These are phyloP conservation scores for Saguinus oedipus DNA, from an alignment of 2,797 vertebrate species.

Conservation along the genomic window DNA sequence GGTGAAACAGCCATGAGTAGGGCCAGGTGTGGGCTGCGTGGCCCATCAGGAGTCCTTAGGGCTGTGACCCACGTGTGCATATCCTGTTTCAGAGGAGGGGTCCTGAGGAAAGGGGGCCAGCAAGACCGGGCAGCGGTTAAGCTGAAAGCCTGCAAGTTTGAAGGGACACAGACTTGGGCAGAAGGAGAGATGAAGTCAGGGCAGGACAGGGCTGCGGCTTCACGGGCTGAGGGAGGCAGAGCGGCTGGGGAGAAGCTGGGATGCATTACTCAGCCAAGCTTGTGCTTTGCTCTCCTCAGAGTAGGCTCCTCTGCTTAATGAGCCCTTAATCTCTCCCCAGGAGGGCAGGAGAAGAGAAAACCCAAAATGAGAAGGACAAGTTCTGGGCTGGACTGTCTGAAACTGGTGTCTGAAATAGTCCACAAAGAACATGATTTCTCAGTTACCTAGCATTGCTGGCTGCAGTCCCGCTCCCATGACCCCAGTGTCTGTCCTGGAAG, in stretches of 20 bases:
- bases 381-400: background rate
- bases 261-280: background rate
- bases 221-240: background rate
- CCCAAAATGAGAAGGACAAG: background rate
- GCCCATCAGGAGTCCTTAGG: background rate
- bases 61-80: accelerated
- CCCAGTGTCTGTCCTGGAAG: background rate
- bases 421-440: background rate
- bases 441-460: accelerated
- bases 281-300: background rate
- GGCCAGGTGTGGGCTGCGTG: background rate
- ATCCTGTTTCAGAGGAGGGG: background rate
- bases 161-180: background rate
- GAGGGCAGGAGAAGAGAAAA: slow-evolving; percentile 32
- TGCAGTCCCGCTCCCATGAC: background rate
- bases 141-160: background rate
- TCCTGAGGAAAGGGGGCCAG: background rate
- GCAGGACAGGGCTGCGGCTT: background rate
- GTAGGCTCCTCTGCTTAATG: background rate
- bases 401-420: background rate
- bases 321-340: slow-evolving; percentile 52
- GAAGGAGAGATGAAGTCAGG: background rate
- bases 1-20: background rate
- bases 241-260: background rate
- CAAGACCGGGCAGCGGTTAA: background rate